phyloP scores from a whole-genome alignment of 1,140 invertebrate species.

The Matsumurasca onukii region DNA sequence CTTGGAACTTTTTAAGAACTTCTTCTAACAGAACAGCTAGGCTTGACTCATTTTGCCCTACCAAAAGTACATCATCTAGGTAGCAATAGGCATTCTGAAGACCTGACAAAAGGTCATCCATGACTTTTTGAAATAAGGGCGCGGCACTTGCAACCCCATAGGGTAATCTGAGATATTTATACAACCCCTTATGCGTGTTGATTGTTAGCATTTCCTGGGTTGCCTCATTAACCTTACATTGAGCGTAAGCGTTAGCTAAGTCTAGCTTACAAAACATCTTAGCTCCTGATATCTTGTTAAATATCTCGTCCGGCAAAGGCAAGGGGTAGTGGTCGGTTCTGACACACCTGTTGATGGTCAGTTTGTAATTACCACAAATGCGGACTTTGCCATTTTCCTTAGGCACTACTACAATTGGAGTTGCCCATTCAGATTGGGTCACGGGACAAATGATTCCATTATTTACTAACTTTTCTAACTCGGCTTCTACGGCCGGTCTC shows the following conservation, averaged over 20 bases:
- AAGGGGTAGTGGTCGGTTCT: conserved; percentile 4
- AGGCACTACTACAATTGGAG: neutral
- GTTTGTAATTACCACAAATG: neutral
- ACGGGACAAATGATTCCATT: neutral
- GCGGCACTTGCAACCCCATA: neutral
- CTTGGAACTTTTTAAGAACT: neutral
- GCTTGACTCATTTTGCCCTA: neutral
- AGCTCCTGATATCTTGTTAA: neutral
- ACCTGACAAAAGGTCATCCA: neutral
- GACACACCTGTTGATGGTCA: neutral
- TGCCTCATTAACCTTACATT: neutral
- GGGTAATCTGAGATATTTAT: neutral
- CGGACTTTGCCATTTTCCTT: neutral
- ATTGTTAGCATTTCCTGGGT: neutral
- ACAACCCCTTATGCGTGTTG: neutral
- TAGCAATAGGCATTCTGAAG: neutral
- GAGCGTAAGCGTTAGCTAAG: neutral
- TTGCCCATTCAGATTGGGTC: neutral
- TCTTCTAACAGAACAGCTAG: neutral
- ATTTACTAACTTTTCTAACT: neutral
- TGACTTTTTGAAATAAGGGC: conserved; percentile 9
- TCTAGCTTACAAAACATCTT: neutral
- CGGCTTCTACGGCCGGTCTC: neutral
- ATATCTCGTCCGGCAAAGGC: neutral
- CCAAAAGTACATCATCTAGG: neutral